phyloP scores from a whole-genome alignment of 2,797 vertebrate species.

The Melanotaenia trifasciata region DNA sequence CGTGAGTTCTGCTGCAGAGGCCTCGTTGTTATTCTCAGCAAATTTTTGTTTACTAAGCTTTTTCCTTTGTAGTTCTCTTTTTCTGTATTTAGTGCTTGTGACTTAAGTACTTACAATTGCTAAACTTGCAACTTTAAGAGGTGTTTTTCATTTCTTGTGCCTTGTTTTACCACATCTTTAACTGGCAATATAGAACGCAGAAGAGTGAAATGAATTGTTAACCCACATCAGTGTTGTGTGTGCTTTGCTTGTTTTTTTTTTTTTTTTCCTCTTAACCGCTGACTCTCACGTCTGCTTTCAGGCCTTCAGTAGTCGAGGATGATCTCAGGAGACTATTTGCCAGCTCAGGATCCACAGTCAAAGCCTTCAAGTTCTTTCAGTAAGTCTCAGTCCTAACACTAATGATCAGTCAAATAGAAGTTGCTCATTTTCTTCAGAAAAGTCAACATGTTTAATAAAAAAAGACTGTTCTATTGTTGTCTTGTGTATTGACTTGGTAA shows the following conservation, averaged over 20 bases:
- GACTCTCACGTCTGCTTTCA: conserved; percentile 50
- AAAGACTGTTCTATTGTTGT: neutral
- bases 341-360: conserved; percentile 91
- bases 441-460: neutral
- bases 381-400: conserved; percentile 76
- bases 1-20: conserved; percentile 80
- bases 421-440: neutral
- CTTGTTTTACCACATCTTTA: too few species aligned
- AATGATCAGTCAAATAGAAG: neutral
- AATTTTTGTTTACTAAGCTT: conserved; percentile 9
- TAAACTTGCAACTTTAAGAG: conserved; percentile 20
- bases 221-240: neutral
- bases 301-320: conserved; percentile 92
- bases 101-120: conserved; percentile 20
- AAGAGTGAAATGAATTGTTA: neutral
- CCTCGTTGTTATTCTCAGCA: conserved; percentile 12
- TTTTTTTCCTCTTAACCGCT: neutral
- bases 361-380: conserved; percentile 99
- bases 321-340: conserved; percentile 93
- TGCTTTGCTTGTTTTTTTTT: neutral
- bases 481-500: neutral
- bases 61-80: conserved; percentile 31
- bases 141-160: too few species aligned
- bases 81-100: neutral
- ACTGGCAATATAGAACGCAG: too few species aligned